Evolutionary conservation across 2,797 vertebrate genomes (phyloP).

Genomic region (Distichodus sexfasciatus): DNA sequence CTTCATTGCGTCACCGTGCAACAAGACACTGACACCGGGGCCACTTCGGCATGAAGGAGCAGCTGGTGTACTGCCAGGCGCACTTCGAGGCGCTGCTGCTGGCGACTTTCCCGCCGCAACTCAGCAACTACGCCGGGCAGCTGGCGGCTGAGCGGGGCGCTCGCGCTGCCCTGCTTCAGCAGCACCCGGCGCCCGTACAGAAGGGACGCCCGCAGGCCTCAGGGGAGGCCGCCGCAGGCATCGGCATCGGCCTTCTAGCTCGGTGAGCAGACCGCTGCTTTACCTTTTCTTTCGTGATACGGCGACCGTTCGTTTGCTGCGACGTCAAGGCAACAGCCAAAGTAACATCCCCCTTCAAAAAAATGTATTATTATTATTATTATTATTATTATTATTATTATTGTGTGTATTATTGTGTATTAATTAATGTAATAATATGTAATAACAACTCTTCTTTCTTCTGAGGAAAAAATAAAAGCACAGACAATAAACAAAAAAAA

Average conservation of each 20-base stretch:
- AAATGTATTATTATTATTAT: no score
- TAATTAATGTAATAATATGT: no score
- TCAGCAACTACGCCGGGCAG: slow-evolving; percentile 96
- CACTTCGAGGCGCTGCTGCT: slow-evolving; percentile 97
- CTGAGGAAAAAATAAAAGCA: no score
- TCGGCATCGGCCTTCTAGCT: slow-evolving; percentile 91
- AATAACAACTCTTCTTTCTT: no score
- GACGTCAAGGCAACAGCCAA: no score
- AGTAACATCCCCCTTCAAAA: no score
- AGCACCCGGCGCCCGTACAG: slow-evolving; percentile 90
- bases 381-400: no score
- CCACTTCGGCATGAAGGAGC: slow-evolving; percentile 99
- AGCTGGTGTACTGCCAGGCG: slow-evolving; percentile 94
- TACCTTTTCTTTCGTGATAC: not conserved
- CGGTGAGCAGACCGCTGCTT: slow-evolving; percentile 77
- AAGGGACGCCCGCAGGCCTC: slow-evolving; percentile 94
- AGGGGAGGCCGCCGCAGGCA: slow-evolving; percentile 93
- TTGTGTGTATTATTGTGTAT: no score
- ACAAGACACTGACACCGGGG: slow-evolving; percentile 97
- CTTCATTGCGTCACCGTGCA: slow-evolving; percentile 97
- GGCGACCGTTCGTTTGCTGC: no score
- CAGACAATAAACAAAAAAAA: no score
- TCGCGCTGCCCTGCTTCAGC: slow-evolving; percentile 92
- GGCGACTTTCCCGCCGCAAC: slow-evolving; percentile 88
- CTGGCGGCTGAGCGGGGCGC: slow-evolving; percentile 89